These are phyloP conservation scores for Tetragnatha versicolor DNA, from an alignment of 1,140 invertebrate genomes.

Conservation along the genomic window DNA sequence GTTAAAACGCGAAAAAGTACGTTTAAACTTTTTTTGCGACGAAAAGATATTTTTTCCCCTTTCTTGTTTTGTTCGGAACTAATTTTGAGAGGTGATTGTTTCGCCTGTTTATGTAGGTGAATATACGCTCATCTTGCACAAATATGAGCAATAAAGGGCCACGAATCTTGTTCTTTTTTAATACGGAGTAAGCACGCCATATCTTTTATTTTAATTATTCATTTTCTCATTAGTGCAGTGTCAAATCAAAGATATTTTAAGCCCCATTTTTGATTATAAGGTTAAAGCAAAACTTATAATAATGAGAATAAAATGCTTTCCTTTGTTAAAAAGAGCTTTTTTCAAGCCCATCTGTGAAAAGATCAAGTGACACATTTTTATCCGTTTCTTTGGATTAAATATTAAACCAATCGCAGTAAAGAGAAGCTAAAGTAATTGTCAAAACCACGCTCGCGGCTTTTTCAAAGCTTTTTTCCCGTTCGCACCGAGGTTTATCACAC, in stretches of 20 bases:
- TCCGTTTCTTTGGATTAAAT: neutral
- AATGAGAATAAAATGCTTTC: conserved; percentile 10
- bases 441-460: neutral
- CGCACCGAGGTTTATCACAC: no score
- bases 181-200: neutral
- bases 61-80: conserved; percentile 23
- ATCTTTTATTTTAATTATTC: conserved; percentile 45
- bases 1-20: conserved; percentile 15
- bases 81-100: conserved; percentile 43
- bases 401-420: neutral
- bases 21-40: neutral
- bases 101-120: conserved; percentile 24
- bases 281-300: conserved; percentile 1
- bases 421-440: neutral
- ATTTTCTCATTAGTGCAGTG: conserved; percentile 42
- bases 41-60: neutral
- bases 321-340: neutral
- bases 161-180: conserved; percentile 20
- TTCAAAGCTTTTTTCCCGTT: neutral
- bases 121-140: neutral
- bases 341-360: neutral
- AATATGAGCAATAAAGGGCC: conserved; percentile 20
- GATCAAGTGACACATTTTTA: neutral
- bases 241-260: conserved; percentile 19
- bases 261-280: conserved; percentile 29